Percentiles rank a stretch among this genome's conserved stretches.
Evolutionary conservation across 2,888 invertebrate species (phyloP).

Genomic region (Chymomyza amoena): DNA sequence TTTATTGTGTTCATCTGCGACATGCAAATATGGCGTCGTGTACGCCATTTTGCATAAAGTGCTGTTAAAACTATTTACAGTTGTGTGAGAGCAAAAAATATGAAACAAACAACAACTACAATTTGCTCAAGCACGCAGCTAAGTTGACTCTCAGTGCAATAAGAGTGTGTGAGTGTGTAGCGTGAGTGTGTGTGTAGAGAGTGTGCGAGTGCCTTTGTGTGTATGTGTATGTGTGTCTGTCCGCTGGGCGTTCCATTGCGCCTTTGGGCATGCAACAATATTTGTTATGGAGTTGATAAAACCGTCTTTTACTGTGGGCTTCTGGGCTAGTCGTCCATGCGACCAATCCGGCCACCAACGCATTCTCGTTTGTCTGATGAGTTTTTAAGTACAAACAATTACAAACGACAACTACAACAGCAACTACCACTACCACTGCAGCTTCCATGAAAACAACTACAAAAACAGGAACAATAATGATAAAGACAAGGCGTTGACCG

Average conservation of each 20-base stretch:
- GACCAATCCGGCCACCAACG: constrained; percentile 16
- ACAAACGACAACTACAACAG: constrained; percentile 45
- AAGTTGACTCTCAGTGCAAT: constrained; percentile 21
- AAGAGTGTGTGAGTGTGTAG: neutral
- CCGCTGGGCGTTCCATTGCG: constrained; percentile 25
- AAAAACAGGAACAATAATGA: constrained; percentile 14
- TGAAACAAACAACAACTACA: neutral
- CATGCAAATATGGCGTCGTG: constrained; percentile 30
- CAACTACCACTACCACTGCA: constrained; percentile 23
- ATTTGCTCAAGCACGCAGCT: constrained; percentile 28
- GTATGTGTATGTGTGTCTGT: neutral
- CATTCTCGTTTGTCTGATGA: constrained; percentile 70
- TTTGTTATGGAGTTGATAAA: constrained; percentile 29
- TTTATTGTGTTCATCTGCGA: neutral
- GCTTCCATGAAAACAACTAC: constrained; percentile 6
- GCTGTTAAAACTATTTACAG: constrained; percentile 15
- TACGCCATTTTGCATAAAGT: constrained; percentile 30
- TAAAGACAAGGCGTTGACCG: neutral
- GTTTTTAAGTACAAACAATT: constrained; percentile 72
- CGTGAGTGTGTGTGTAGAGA: neutral
- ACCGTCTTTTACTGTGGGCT: neutral
- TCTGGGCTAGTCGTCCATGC: neutral
- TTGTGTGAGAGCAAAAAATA: neutral
- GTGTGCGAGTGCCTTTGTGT: neutral
- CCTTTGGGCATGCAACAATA: constrained; percentile 45